Evolutionary conservation across 2,888 invertebrate species (phyloP).

Genomic region (Drosophila hawaiiensis): DNA sequence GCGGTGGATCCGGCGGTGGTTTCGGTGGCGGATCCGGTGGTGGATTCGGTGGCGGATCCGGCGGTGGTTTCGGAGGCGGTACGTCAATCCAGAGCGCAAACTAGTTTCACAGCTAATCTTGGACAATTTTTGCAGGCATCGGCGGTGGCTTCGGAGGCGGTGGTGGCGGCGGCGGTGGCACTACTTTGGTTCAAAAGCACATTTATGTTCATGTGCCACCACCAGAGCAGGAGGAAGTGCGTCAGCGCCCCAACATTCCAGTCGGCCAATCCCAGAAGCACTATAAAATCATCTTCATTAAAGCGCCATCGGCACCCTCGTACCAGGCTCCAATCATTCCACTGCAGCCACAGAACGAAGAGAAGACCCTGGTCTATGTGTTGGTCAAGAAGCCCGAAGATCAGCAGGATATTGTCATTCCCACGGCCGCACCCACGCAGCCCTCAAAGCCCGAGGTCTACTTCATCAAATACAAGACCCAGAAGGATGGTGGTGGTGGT

Average conservation of each 20-base stretch:
- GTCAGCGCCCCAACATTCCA: constrained; percentile 87
- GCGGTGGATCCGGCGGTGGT: constrained; percentile 64
- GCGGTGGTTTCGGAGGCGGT: constrained; percentile 70
- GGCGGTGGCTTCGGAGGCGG: constrained; percentile 75
- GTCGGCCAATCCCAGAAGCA: constrained; percentile 93
- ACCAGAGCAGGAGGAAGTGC: constrained; percentile 92
- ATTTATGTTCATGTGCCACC: constrained; percentile 96
- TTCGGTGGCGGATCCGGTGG: constrained; percentile 63
- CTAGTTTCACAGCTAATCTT: constrained; percentile 34
- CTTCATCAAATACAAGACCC: constrained; percentile 89
- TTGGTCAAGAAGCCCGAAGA: constrained; percentile 95
- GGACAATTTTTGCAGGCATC: constrained; percentile 50
- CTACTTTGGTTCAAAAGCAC: constrained; percentile 91
- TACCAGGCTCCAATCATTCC: constrained; percentile 93
- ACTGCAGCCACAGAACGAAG: constrained; percentile 92
- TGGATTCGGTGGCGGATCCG: constrained; percentile 57
- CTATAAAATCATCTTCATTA: constrained; percentile 97
- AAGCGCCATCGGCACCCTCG: constrained; percentile 93
- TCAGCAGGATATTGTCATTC: constrained; percentile 92
- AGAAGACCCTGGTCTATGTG: constrained; percentile 95
- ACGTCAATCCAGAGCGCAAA: constrained; percentile 30
- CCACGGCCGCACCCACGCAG: constrained; percentile 91
- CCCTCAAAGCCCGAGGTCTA: constrained; percentile 96
- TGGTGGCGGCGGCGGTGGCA: constrained; percentile 84
- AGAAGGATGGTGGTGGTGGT: constrained; percentile 79